Conservation (phyloP, 2,797 vertebrate genomes). For the Acipenser ruthenus region DNA sequence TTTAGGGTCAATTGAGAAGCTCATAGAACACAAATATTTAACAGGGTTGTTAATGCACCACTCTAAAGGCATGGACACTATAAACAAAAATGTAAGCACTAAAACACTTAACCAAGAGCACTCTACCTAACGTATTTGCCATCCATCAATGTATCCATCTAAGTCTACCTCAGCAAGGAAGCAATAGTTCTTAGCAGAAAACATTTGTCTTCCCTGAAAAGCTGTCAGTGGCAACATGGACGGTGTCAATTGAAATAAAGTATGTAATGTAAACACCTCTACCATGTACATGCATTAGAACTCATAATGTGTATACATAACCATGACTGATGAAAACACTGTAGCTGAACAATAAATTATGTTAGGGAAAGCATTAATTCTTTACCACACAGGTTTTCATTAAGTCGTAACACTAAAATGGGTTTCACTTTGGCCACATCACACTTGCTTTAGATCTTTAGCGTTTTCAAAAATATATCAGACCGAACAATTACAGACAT, state of each 20-base stretch:
- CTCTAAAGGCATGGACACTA: conserved; percentile 3
- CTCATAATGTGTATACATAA: conserved; percentile 32
- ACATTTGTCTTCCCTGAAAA: conserved; percentile 44
- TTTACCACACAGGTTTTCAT: neutral
- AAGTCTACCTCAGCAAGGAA: conserved; percentile 34
- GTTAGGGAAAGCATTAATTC: conserved; percentile 38
- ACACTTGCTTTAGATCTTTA: neutral
- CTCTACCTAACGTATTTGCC: conserved; percentile 8
- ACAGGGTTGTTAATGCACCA: conserved; percentile 1
- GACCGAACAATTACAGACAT: too few relatives aligned
- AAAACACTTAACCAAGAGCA: conserved; percentile 6
- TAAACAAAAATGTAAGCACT: conserved; percentile 7
- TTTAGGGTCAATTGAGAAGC: neutral
- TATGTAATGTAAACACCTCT: conserved; percentile 43
- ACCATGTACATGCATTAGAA: conserved; percentile 47
- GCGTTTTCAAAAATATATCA: too few relatives aligned
- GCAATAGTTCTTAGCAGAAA: conserved; percentile 39
- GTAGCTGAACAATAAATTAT: conserved; percentile 41
- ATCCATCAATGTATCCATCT: conserved; percentile 20
- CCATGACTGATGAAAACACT: conserved; percentile 39
- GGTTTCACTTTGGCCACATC: neutral
- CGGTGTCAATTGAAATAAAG: conserved; percentile 49
- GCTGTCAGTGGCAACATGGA: conserved; percentile 43
- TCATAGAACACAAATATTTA: neutral
- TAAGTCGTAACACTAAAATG: neutral